Conservation (phyloP, 2,797 vertebrate genomes). For the Sebastes trivittatus region DNA sequence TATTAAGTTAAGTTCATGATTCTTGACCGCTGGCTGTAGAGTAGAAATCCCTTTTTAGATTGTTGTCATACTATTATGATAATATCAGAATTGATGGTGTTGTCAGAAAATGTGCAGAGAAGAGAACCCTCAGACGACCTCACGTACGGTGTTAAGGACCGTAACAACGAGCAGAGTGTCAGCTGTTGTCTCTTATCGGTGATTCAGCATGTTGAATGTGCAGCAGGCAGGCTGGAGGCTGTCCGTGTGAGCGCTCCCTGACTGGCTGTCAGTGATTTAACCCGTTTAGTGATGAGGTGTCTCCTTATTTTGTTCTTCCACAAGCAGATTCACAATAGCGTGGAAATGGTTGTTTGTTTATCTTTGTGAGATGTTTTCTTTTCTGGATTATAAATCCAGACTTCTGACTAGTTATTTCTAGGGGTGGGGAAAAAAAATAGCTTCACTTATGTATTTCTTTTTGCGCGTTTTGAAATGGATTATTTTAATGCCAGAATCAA, state of each 20-base stretch:
- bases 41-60: no score
- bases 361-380: background rate
- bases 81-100: background rate
- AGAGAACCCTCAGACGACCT: background rate
- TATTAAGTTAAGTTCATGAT: background rate
- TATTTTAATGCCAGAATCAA: no score
- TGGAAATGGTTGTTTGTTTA: background rate
- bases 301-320: background rate
- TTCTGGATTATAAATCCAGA: no score
- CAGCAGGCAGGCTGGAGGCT: background rate
- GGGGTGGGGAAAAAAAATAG: no score
- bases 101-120: background rate
- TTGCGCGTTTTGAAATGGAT: background rate
- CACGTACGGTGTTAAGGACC: background rate
- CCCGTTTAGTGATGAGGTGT: constrained; percentile 1
- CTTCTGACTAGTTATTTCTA: no score
- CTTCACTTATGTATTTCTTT: background rate
- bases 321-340: background rate
- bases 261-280: constrained; percentile 19
- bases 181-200: background rate
- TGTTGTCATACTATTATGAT: background rate
- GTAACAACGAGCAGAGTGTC: background rate
- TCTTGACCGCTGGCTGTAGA: background rate
- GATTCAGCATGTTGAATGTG: constrained; percentile 41
- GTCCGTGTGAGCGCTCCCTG: background rate